Conservation (phyloP, 2,888 invertebrate genomes). For the Spisula subtruncata region DNA sequence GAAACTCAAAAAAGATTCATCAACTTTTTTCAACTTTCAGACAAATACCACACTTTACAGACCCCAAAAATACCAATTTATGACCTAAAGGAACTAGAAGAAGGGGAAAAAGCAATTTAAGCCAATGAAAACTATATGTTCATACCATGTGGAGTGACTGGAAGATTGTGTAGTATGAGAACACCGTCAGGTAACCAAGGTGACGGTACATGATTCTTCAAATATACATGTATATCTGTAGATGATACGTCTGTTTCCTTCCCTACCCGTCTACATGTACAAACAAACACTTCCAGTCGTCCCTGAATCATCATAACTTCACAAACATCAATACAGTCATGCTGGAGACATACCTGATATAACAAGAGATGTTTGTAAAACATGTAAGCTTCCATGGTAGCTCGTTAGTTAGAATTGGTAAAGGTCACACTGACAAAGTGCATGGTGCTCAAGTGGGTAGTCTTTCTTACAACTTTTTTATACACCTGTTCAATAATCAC, state of each 20-base stretch:
- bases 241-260: background rate
- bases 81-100: no score
- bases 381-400: no score
- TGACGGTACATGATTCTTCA: slow-evolving; percentile 73
- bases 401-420: no score
- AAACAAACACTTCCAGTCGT: slow-evolving; percentile 43
- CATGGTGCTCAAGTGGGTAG: no score
- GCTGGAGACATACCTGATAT: slow-evolving; percentile 40
- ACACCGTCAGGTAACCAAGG: slow-evolving; percentile 84
- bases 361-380: background rate
- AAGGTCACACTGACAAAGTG: no score
- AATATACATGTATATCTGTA: background rate
- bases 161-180: slow-evolving; percentile 72
- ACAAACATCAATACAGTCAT: slow-evolving; percentile 14
- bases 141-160: slow-evolving; percentile 48
- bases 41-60: no score
- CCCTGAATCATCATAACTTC: slow-evolving; percentile 32
- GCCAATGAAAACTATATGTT: background rate
- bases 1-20: no score
- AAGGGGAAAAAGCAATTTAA: no score
- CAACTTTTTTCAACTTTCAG: no score
- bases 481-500: no score
- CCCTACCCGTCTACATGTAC: background rate
- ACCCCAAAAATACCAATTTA: no score
- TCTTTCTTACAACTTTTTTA: no score